Conservation (phyloP, 2,113 vertebrate species). For the Heterocephalus glaber region DNA sequence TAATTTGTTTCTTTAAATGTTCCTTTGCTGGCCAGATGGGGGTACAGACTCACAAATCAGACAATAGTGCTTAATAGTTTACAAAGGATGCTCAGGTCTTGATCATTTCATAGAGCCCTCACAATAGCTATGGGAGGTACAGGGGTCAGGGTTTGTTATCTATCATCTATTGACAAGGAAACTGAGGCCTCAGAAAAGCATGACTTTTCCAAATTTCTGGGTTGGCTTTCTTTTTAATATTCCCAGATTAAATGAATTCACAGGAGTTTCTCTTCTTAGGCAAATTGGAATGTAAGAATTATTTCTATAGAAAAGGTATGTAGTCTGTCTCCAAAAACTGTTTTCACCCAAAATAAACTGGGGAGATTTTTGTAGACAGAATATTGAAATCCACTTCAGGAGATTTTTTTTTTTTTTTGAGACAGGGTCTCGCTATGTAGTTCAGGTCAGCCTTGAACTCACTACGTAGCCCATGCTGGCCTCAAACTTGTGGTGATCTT, state of each 20-base stretch:
- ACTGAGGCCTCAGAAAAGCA: neutral
- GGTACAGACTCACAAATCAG: neutral
- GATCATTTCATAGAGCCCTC: neutral
- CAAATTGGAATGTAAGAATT: neutral
- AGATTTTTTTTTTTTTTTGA: neutral
- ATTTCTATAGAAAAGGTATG: neutral
- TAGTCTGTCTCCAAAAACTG: neutral
- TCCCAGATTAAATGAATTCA: neutral
- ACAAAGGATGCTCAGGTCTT: neutral
- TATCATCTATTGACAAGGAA: neutral
- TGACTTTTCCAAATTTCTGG: neutral
- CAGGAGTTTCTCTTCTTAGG: slow-evolving; percentile 6
- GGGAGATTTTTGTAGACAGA: neutral
- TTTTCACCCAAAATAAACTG: neutral
- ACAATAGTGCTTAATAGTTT: neutral
- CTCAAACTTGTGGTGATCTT: neutral
- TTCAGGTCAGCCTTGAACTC: neutral
- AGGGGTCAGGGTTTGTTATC: neutral
- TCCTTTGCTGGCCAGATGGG: slow-evolving; percentile 1
- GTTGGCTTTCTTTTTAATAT: neutral
- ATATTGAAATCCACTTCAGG: neutral
- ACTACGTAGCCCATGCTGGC: neutral
- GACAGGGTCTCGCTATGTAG: neutral
- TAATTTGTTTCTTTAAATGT: slow-evolving; percentile 20
- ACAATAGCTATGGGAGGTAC: neutral